Percentiles rank a stretch among this genome's conserved stretches.
Evolutionary conservation across 1,140 invertebrate species (phyloP).

Genomic region (Trichonephila inaurata): DNA sequence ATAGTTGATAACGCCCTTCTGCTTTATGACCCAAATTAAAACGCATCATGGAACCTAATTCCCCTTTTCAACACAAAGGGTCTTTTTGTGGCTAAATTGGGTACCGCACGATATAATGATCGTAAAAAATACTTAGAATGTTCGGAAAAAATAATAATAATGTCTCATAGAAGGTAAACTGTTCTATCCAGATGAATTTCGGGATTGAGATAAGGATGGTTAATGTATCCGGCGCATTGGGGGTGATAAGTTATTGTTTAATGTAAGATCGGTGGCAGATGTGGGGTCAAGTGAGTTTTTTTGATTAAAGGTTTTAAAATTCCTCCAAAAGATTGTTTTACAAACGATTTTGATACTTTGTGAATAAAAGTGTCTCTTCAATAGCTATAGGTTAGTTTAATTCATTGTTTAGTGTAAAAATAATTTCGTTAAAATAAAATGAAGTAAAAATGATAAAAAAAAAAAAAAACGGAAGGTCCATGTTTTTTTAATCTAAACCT

Average conservation of each 20-base stretch:
- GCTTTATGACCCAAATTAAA: neutral
- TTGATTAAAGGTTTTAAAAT: neutral
- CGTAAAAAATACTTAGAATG: neutral
- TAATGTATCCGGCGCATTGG: neutral
- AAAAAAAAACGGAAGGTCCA: too few relatives aligned
- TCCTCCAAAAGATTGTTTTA: neutral
- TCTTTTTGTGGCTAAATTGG: constrained; percentile 13
- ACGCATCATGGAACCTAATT: neutral
- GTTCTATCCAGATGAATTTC: neutral
- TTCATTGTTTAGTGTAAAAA: too few relatives aligned
- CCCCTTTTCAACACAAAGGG: neutral
- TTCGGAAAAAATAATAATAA: neutral
- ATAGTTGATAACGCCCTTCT: constrained; percentile 28
- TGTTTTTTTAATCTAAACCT: too few relatives aligned
- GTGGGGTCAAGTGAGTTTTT: neutral
- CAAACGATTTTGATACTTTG: neutral
- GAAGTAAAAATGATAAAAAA: too few relatives aligned
- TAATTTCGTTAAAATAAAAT: too few relatives aligned
- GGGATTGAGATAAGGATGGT: neutral
- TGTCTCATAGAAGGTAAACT: constrained; percentile 31
- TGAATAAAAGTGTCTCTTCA: neutral
- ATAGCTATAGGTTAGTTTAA: too few relatives aligned
- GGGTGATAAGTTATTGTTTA: neutral
- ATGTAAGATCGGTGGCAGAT: neutral
- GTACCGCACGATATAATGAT: constrained; percentile 12